A percentile compares a stretch with the other conserved stretches of the same genome.
These are phyloP conservation scores for Gnathonemus echidnorhynchus DNA, from an alignment of 2,113 vertebrate genomes.

Conservation along the genomic window DNA sequence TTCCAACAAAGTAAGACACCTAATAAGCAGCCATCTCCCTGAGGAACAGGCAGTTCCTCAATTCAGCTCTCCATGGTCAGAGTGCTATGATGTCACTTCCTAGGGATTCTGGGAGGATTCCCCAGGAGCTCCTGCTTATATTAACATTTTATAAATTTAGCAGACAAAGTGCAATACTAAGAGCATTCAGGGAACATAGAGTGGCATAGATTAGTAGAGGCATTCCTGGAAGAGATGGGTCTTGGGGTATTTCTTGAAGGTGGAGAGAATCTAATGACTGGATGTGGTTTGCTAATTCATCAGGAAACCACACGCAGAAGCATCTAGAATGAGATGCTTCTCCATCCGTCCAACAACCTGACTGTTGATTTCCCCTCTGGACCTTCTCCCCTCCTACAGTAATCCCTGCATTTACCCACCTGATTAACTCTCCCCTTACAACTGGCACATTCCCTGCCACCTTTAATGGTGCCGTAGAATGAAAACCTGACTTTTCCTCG, in stretches of 20 bases:
- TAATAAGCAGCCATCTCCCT: background rate
- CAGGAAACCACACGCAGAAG: background rate
- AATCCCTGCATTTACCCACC: background rate
- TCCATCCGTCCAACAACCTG: background rate
- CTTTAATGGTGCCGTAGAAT: background rate
- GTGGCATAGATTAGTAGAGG: background rate
- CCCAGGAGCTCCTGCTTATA: background rate
- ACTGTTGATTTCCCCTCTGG: background rate
- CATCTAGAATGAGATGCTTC: background rate
- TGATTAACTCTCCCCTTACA: background rate
- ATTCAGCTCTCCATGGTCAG: background rate
- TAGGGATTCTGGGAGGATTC: background rate
- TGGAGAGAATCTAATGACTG: background rate
- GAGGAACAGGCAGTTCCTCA: background rate
- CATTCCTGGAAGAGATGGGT: background rate
- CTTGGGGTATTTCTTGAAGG: background rate
- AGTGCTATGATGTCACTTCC: background rate
- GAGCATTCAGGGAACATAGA: background rate
- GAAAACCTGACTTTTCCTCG: background rate
- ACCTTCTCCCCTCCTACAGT: background rate
- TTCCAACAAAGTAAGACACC: background rate
- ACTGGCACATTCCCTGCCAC: background rate
- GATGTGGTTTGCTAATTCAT: background rate
- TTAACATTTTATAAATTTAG: background rate
- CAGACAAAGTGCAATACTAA: background rate